Percentiles rank a stretch among this genome's conserved stretches.
Evolutionary conservation across 92 coral and sea anemone species (phyloP).

Genomic region (Palythoa grandis): DNA sequence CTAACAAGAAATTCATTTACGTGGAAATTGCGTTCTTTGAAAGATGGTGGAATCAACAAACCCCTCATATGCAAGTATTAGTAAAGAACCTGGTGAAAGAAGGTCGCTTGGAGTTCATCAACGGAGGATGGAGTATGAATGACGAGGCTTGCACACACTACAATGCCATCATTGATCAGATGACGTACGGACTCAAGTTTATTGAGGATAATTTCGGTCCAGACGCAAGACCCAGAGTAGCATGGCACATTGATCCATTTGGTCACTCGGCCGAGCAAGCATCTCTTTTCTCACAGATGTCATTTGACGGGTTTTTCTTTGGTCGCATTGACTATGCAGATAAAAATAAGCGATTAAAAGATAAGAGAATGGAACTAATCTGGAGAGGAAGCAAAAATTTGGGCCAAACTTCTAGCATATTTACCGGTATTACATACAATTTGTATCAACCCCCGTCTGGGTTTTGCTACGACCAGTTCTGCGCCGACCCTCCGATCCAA

Average conservation of each 20-base stretch:
- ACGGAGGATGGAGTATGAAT: slow-evolving; percentile 85
- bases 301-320: slow-evolving; percentile 82
- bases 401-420: slow-evolving; percentile 73
- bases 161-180: slow-evolving; percentile 81
- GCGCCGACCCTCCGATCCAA: slow-evolving; percentile 78
- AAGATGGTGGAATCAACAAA: slow-evolving; percentile 96
- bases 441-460: slow-evolving; percentile 84
- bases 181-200: slow-evolving; percentile 74
- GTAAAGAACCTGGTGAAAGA: slow-evolving; percentile 69
- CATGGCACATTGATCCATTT: slow-evolving; percentile 87
- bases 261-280: slow-evolving; percentile 86
- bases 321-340: slow-evolving; percentile 75
- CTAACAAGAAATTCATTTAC: slow-evolving; percentile 77
- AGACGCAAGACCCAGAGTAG: slow-evolving; percentile 70
- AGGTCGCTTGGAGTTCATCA: slow-evolving; percentile 67
- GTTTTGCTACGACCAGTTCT: slow-evolving; percentile 90
- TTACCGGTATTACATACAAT: slow-evolving; percentile 89
- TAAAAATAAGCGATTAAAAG: slow-evolving; percentile 50
- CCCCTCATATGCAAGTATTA: slow-evolving; percentile 53
- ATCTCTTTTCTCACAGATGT: slow-evolving; percentile 80
- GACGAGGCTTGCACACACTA: slow-evolving; percentile 80
- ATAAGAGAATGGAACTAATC: slow-evolving; percentile 65
- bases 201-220: slow-evolving; percentile 70
- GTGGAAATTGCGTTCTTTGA: slow-evolving; percentile 95
- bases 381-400: slow-evolving; percentile 86